Percentiles rank a stretch among this genome's conserved stretches.
These are phyloP conservation scores for Aporrectodea caliginosa DNA, from an alignment of 1,140 invertebrate species.

Conservation along the genomic window DNA sequence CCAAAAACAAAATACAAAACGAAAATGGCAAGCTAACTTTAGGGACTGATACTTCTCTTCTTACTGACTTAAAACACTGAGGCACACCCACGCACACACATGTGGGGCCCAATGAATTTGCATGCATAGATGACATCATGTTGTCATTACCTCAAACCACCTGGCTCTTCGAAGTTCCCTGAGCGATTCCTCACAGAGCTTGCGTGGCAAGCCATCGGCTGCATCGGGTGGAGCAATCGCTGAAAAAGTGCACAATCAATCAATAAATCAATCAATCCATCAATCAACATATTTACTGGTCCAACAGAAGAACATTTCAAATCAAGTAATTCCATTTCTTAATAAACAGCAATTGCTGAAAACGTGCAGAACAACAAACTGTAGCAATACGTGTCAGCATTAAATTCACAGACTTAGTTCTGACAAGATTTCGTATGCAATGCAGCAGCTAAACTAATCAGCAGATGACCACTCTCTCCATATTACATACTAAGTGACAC, in stretches of 20 bases:
- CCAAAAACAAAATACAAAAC: too few relatives aligned
- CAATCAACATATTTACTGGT: too few relatives aligned
- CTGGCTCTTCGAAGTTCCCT: not conserved
- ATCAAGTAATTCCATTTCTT: too few relatives aligned
- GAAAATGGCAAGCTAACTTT: too few relatives aligned
- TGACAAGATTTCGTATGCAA: not conserved
- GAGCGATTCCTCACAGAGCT: conserved; percentile 3
- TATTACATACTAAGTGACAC: too few relatives aligned
- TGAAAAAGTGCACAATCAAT: not conserved
- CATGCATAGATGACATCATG: too few relatives aligned
- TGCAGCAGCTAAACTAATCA: not conserved
- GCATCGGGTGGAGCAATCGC: not conserved
- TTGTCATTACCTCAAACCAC: conserved; percentile 21
- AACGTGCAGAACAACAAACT: not conserved
- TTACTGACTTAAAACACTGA: too few relatives aligned
- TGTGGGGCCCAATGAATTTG: not conserved
- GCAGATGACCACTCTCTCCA: too few relatives aligned
- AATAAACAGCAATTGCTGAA: not conserved
- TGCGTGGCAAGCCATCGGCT: not conserved
- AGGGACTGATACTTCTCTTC: too few relatives aligned
- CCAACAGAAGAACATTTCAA: too few relatives aligned
- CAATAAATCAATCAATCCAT: too few relatives aligned
- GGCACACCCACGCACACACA: not conserved
- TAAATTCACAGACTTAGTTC: not conserved
- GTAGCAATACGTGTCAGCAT: not conserved